Evolutionary conservation across 2,888 invertebrate species (phyloP), one percentile per base, ranked within the genome.

Genomic region (Hyppa rectilinea): DNA sequence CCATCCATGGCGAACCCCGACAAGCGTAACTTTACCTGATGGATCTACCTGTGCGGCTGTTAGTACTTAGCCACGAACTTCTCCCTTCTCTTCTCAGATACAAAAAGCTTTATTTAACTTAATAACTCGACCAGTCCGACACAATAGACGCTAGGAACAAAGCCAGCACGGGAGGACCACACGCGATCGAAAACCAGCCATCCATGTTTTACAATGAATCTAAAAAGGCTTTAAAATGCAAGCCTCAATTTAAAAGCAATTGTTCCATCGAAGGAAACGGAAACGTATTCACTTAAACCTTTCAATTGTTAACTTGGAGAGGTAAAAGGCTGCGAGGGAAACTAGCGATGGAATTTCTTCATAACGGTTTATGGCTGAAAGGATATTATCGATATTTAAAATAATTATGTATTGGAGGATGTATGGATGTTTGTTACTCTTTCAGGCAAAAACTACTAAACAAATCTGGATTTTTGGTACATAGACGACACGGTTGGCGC

Each of bases 241-340:
- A 55, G 29, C 14, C 9, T 36, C 40, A 29, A 71, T 80, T 50
- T 59, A 36, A 62, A 78, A 50, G 45, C 49, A 63, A 66, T 60
- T 62, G 36, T 47, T 31, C 31, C 29, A 31, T 63, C 5, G 47
- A 71, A 43, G 53, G 26, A 55, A 43, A 47, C 14, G 36, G 56
- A 53, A 75, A 70, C 38, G 52, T 50, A 74, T 64, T 40, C 36
- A 47, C 58, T 58, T 49, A 31, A 65, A 76, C 14, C 36, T 23
- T 56, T 59, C 62, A 23, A 71, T 76, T 53, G 58, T 34, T 59
- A 36, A 40, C 10, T 36, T 56, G 47, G 20, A 49, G 17, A 55
- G 34, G 38, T 38, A 23, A 36, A 36, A 74, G 20, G 47, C 10
- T 0, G 1, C 5, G 2, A 38, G 36, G 12, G 36, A 52, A 38